These are phyloP conservation scores for Acropora tenuis DNA, from an alignment of 64 coral and sea anemone genomes.

Conservation along the genomic window DNA sequence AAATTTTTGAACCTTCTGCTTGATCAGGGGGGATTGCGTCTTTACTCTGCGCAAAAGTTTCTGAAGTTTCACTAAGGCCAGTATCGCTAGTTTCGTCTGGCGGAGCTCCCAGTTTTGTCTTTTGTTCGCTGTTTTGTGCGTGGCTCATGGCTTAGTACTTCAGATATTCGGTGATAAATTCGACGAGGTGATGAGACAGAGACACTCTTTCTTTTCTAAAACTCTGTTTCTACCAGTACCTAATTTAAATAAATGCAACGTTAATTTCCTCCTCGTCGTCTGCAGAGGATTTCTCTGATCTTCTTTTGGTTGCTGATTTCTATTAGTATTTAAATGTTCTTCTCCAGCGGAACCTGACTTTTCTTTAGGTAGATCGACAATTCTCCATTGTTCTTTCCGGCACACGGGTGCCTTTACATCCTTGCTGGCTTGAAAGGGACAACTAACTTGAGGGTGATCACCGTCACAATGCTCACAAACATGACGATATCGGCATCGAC, in stretches of 20 bases:
- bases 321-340: conserved; percentile 6
- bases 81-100: conserved; percentile 43
- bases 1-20: too few species aligned
- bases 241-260: not conserved
- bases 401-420: not conserved
- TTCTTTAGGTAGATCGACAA: too few species aligned
- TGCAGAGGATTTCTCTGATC: not conserved
- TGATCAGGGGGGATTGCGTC: not conserved
- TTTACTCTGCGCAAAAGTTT: not conserved
- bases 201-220: not conserved
- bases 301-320: conserved; percentile 10
- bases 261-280: too few species aligned
- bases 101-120: not conserved
- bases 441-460: not conserved
- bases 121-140: not conserved
- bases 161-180: not conserved
- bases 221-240: conserved; percentile 26
- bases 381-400: too few species aligned
- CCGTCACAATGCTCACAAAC: not conserved
- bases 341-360: not conserved
- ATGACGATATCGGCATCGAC: not conserved
- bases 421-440: not conserved
- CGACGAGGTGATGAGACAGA: conserved; percentile 10
- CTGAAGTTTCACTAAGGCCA: conserved; percentile 42
- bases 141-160: not conserved